phyloP scores from a whole-genome alignment of 2,888 invertebrate species.

The Eupithecia tripunctaria region DNA sequence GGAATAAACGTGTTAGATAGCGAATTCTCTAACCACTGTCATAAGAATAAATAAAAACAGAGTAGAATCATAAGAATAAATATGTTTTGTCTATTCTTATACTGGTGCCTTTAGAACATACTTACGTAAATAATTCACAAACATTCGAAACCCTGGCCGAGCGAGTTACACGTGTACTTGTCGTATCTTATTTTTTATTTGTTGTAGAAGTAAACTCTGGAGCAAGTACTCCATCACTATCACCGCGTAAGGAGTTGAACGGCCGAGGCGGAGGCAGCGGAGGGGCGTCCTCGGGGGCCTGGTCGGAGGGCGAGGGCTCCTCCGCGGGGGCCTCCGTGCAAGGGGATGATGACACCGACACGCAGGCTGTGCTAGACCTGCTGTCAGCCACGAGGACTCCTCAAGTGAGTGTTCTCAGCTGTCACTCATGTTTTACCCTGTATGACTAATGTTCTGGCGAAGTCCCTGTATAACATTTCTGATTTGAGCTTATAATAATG shows the following conservation, averaged over 20 bases:
- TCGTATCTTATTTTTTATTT: neutral
- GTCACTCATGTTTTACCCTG: neutral
- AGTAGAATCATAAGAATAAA: no score
- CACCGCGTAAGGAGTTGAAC: constrained; percentile 88
- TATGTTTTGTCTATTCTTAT: no score
- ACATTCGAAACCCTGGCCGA: no score
- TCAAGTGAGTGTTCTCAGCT: constrained; percentile 76
- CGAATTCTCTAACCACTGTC: no score
- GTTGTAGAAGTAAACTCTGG: constrained; percentile 73
- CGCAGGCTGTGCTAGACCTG: constrained; percentile 88
- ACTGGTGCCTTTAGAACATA: no score
- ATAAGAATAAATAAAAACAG: no score
- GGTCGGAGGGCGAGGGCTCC: constrained; percentile 91
- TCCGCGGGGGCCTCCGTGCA: constrained; percentile 89
- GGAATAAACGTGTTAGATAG: no score
- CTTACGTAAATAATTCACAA: no score
- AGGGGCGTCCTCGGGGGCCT: constrained; percentile 87
- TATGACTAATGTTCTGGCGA: no score
- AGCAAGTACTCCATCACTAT: constrained; percentile 86
- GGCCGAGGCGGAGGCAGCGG: constrained; percentile 77
- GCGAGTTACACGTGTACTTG: no score
- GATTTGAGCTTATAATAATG: no score
- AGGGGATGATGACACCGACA: constrained; percentile 89
- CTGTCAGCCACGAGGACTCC: constrained; percentile 90
- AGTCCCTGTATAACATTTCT: no score